Percentiles rank a stretch among this genome's conserved stretches.
Evolutionary conservation across 2,797 vertebrate species (phyloP).

Genomic region (Ibycter americanus): DNA sequence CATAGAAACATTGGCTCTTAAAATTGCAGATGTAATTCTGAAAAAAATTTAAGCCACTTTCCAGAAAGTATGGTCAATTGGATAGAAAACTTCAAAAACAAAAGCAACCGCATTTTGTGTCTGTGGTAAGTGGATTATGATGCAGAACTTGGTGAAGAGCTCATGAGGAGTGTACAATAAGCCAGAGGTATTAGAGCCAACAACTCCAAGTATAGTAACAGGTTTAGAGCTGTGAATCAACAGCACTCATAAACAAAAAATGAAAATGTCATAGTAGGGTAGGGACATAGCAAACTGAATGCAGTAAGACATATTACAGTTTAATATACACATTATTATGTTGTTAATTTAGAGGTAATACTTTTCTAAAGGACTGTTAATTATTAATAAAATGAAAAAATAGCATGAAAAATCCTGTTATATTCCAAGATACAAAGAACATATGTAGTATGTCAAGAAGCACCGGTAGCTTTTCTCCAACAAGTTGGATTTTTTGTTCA

Average conservation of each 20-base stretch:
- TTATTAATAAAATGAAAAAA: background rate
- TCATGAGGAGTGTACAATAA: background rate
- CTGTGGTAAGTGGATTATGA: background rate
- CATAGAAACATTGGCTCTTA: background rate
- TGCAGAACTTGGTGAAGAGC: background rate
- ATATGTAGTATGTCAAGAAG: background rate
- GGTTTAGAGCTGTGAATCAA: background rate
- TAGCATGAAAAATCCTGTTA: background rate
- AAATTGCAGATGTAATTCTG: background rate
- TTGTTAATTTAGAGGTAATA: background rate
- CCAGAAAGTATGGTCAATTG: background rate
- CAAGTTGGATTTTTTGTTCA: background rate
- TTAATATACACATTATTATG: background rate
- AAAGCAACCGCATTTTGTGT: rapidly evolving
- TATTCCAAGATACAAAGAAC: background rate
- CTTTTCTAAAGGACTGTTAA: background rate
- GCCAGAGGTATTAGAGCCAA: background rate
- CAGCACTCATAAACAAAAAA: background rate
- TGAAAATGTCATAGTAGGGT: background rate
- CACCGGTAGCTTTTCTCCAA: background rate
- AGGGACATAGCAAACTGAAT: background rate
- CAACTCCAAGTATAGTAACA: background rate
- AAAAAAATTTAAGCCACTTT: background rate
- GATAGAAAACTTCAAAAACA: background rate
- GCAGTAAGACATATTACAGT: background rate